phyloP scores from a whole-genome alignment of 2,888 invertebrate species.

The Himalopsyche kuldschensis region DNA sequence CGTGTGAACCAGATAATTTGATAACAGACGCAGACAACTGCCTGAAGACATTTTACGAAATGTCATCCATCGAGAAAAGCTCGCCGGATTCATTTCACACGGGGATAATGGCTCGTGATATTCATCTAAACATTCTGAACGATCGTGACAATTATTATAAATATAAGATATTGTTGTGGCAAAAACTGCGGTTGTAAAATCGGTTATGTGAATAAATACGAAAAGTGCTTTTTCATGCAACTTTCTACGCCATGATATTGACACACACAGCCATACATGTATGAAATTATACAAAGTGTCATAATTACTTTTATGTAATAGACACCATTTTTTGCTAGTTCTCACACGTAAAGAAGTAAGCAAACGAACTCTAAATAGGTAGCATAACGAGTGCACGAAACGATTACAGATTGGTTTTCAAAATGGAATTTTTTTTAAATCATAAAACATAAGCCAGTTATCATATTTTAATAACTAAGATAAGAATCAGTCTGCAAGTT shows the following conservation, averaged over 20 bases:
- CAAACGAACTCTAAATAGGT: not conserved
- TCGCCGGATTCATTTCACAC: not conserved
- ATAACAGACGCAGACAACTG: not conserved
- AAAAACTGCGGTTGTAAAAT: not conserved
- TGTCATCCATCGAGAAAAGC: not conserved
- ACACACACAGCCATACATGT: not conserved
- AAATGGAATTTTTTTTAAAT: too few relatives aligned
- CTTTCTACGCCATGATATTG: not conserved
- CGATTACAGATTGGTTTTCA: too few relatives aligned
- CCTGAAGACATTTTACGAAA: not conserved
- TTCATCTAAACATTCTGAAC: not conserved
- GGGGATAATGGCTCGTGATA: not conserved
- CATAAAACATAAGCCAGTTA: too few relatives aligned
- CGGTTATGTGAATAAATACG: not conserved
- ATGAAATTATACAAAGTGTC: not conserved
- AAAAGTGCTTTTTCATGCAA: not conserved
- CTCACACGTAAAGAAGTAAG: not conserved
- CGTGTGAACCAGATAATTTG: not conserved
- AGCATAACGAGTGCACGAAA: too few relatives aligned
- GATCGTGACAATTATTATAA: not conserved
- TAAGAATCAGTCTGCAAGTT: too few relatives aligned
- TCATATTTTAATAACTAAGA: too few relatives aligned
- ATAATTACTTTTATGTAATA: not conserved
- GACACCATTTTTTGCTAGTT: not conserved
- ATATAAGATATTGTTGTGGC: not conserved